Evolutionary conservation across 64 coral and sea anemone genomes (phyloP).

Genomic region (Pocillopora damicornis): DNA sequence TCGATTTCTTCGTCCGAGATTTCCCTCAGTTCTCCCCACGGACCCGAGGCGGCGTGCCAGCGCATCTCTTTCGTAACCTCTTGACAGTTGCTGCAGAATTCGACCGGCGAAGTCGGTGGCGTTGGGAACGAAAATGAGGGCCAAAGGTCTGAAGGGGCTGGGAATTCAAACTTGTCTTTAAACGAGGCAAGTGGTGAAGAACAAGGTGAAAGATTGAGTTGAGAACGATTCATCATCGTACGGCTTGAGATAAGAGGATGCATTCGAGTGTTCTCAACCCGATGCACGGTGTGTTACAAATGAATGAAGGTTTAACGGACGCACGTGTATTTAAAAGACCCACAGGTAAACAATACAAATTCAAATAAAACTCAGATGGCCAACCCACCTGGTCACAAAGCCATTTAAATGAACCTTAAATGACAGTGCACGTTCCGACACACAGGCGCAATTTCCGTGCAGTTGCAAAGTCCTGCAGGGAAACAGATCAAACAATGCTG

Average conservation of each 20-base stretch:
- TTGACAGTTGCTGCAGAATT: slow-evolving; percentile 6
- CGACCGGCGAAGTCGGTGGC: slow-evolving; percentile 55
- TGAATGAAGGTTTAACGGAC: slow-evolving; percentile 15
- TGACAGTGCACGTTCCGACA: slow-evolving; percentile 3
- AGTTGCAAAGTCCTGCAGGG: not conserved
- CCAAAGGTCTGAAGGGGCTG: slow-evolving; percentile 18
- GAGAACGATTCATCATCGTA: not conserved
- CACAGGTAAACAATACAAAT: slow-evolving; percentile 33
- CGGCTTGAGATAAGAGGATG: not conserved
- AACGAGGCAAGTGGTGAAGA: not conserved
- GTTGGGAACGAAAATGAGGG: slow-evolving; percentile 29
- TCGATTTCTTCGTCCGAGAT: slow-evolving; percentile 17
- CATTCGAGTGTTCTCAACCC: not conserved
- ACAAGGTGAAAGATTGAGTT: not conserved
- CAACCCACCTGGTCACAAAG: not conserved
- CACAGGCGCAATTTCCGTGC: not conserved
- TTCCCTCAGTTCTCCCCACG: slow-evolving; percentile 8
- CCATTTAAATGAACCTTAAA: slow-evolving; percentile 11
- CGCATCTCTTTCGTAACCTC: slow-evolving; percentile 33
- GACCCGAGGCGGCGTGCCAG: not conserved
- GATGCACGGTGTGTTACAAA: not conserved
- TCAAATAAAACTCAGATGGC: slow-evolving; percentile 16
- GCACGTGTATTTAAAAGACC: slow-evolving; percentile 35
- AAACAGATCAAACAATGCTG: not conserved
- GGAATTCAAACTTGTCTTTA: slow-evolving; percentile 24